Percentiles rank a stretch among this genome's conserved stretches.
These are phyloP conservation scores for Andrena camellia DNA, from an alignment of 2,888 invertebrate genomes.

Conservation along the genomic window DNA sequence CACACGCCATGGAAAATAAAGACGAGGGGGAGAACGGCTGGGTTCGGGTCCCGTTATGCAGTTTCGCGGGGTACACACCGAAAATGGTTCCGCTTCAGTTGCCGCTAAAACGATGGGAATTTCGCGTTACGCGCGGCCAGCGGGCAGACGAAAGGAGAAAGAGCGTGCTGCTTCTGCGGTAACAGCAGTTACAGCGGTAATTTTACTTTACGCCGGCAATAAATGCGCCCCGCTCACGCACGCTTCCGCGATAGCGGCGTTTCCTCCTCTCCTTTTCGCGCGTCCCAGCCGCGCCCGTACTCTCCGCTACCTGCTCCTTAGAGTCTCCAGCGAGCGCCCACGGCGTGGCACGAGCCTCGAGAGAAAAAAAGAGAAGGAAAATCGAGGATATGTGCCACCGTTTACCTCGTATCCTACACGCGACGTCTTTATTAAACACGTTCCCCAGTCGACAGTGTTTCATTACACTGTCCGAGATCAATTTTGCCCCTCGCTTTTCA, in stretches of 20 bases:
- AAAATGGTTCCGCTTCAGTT: constrained; percentile 80
- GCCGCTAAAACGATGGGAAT: constrained; percentile 81
- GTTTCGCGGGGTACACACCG: constrained; percentile 71
- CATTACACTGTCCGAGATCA: constrained; percentile 8
- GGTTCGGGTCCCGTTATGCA: constrained; percentile 62
- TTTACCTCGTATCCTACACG: constrained; percentile 16
- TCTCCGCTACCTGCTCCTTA: constrained; percentile 34
- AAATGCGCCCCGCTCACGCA: constrained; percentile 80
- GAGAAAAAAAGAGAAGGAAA: constrained; percentile 17
- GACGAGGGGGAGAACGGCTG: constrained; percentile 29
- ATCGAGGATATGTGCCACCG: constrained; percentile 39
- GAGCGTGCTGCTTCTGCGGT: constrained; percentile 66
- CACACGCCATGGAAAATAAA: constrained; percentile 13
- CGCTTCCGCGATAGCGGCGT: constrained; percentile 75
- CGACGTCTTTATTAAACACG: constrained; percentile 55
- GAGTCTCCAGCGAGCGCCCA: constrained; percentile 21
- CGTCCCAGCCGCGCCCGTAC: not conserved
- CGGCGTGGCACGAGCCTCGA: constrained; percentile 56
- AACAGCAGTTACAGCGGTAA: constrained; percentile 79
- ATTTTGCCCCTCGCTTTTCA: not conserved
- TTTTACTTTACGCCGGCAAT: constrained; percentile 81
- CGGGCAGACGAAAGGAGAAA: constrained; percentile 56
- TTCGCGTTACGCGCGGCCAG: constrained; percentile 70
- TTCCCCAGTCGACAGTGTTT: constrained; percentile 11
- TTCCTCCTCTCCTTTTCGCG: constrained; percentile 8